phyloP scores from a whole-genome alignment of 2,888 invertebrate species.

The Poecilobothrus nobilitatus region DNA sequence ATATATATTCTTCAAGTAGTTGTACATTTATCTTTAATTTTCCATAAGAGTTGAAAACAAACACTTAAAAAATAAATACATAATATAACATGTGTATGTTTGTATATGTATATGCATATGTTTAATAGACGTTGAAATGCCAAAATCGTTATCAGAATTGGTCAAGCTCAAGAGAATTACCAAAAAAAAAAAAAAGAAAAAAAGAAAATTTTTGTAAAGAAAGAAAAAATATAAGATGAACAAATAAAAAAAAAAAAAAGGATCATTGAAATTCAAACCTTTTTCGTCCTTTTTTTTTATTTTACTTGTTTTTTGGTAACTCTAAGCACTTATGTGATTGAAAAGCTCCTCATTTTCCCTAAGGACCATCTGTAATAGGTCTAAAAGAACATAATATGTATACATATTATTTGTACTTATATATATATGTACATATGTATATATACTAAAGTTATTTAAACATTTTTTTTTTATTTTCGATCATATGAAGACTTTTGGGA shows the following conservation, averaged over 20 bases:
- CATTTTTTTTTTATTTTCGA: neutral
- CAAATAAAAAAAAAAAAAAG: neutral
- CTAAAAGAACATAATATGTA: neutral
- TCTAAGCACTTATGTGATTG: neutral
- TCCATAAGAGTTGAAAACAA: neutral
- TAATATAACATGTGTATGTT: too few relatives aligned
- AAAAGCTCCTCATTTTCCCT: neutral
- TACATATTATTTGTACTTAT: neutral
- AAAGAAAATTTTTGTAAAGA: neutral
- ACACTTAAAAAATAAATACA: neutral
- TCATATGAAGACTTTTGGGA: neutral
- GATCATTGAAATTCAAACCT: slow-evolving; percentile 3
- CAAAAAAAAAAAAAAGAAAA: neutral
- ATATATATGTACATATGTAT: too few relatives aligned
- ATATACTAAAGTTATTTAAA: neutral
- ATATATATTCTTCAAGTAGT: too few relatives aligned
- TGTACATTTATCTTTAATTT: neutral
- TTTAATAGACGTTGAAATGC: slow-evolving; percentile 1
- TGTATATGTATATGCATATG: neutral
- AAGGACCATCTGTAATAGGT: neutral
- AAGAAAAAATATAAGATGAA: neutral
- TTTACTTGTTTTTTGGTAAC: neutral
- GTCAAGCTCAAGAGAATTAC: neutral
- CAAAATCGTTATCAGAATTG: slow-evolving; percentile 6
- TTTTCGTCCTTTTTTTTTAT: neutral